Evolutionary conservation across 2,797 vertebrate genomes (phyloP), one percentile per base, ranked within the genome.

Genomic region (Psittacula echo): DNA sequence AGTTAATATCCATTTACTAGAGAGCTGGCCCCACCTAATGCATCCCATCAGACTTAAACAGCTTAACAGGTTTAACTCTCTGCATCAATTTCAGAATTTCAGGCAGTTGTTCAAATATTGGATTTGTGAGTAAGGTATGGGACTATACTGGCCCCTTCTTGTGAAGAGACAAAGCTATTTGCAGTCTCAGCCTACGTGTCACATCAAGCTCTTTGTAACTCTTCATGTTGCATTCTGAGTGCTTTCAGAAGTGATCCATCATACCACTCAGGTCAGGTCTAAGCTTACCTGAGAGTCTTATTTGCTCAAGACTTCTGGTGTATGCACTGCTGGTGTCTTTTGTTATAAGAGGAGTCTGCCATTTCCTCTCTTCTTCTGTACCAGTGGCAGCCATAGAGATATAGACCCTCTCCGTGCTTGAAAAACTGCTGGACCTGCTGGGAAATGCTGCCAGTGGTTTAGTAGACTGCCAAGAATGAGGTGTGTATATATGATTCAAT

Each of bases 1-100:
- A 45, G 73, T 75, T 96, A 96, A 93, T 89, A 93, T 85, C 64
- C 73, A 23, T 37, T 90, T 87, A 72, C 77, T 84, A 80, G 60
- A 94, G 87, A 91, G 37, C 50, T 67, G 66, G 47, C 5, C 5
- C 81, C 67, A 85, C 58, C 76, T 89, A 93, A 95, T 56, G 58
- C 47, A 88, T 72, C 85, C 58, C 75, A 41, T 85, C 82, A 90
- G 66, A 85, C 34, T 87, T 77, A 64, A 87, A 53, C 16, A 77
- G 77, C 34, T 93, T 83, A 89, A 67, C 8, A 56, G 48, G 19
- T 92, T 76, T 90, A 92, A 76, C 0, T 1, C 60, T 87, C 77
- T 71, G n/a, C 71, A 56, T 53, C 26, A 5, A 6, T 64, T 94
- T 84, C 19, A 78, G 70, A 62, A 86, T 94, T 81, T 81, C 73